Conservation (phyloP, 1,140 invertebrate species). For the Diorhabda sublineata region DNA sequence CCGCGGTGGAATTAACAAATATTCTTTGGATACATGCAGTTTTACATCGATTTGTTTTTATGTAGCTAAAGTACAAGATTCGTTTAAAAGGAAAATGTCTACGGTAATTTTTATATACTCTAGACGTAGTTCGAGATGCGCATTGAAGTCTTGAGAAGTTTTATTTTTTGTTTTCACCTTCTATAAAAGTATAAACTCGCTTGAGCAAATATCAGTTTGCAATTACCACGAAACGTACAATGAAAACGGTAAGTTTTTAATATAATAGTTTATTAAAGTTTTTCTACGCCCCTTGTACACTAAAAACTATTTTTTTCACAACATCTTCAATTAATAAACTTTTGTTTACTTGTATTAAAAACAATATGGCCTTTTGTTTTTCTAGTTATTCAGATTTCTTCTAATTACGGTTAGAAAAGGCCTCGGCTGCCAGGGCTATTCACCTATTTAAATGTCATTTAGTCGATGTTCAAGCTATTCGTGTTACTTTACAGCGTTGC, state of each 20-base stretch:
- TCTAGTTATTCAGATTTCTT: background rate
- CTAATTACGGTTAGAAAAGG: background rate
- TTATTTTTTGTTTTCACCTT: constrained; percentile 7
- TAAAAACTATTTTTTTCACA: background rate
- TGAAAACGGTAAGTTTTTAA: constrained; percentile 8
- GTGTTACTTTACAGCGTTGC: no score
- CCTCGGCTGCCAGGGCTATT: no score
- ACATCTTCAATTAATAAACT: background rate
- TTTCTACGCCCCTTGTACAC: background rate
- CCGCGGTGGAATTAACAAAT: constrained; percentile 15
- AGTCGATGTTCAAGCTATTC: no score
- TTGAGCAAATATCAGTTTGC: constrained; percentile 8
- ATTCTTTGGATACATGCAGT: background rate
- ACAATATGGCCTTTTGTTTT: background rate
- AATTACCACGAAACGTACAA: background rate
- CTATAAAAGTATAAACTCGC: constrained; percentile 22
- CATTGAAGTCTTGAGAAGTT: background rate
- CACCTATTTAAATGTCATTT: no score
- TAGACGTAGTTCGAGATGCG: constrained; percentile 5
- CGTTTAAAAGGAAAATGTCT: constrained; percentile 14
- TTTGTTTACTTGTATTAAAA: background rate
- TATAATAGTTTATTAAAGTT: background rate
- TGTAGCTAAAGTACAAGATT: constrained; percentile 18
- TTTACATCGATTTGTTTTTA: constrained; percentile 23
- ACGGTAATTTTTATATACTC: constrained; percentile 4